Evolutionary conservation across 2,797 vertebrate species (phyloP), one percentile per base, ranked within the genome.

Genomic region (Chloroceryle amazona): DNA sequence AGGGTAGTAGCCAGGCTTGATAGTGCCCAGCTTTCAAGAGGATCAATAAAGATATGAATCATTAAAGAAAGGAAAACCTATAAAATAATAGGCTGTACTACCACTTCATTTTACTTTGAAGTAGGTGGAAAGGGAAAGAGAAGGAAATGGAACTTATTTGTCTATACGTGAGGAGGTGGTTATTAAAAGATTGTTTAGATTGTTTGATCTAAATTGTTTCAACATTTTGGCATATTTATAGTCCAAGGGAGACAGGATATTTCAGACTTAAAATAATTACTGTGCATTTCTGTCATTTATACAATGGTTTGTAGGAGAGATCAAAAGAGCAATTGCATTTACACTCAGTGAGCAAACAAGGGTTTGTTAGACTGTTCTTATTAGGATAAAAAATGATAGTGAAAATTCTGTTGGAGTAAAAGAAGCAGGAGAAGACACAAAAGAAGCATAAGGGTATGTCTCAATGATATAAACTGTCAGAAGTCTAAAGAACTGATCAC

Each of bases 131-230:
- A 65, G 19, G 9, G 49, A 11, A 78, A 73, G 35, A 89, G 42
- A 74, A 90, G 37, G n/a, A 89, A 80, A 92, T 73, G 55, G 67
- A 82, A 67, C 5, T 71, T 19, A 60, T 7, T 84, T 80, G 44
- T 61, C 37, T 71, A 2, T 28, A 47, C 84, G 35, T 71, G 68
- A 82, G 46, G 35, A 29, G 19, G 14, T 65, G 7, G 44, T 51
- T 86, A 41, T 60, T 76, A 89, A 87, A 82, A 73, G 16, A 49
- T 63, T 73, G 22, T 49, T 92, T 71, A 49, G 6, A 66, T 76
- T 82, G 28, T 92, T 96, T 95, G 67, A 89, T 91, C 74, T 80
- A 76, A 95, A 81, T 66, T 82, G 13, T n/a, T 79, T 70, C 70
- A 90, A 73, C 9, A 39, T 89, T 89, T 84, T 65, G 39, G 22